Evolutionary conservation across 53 echinoderm and acorn worm genomes (phyloP).

Genomic region (Astropecten irregularis): DNA sequence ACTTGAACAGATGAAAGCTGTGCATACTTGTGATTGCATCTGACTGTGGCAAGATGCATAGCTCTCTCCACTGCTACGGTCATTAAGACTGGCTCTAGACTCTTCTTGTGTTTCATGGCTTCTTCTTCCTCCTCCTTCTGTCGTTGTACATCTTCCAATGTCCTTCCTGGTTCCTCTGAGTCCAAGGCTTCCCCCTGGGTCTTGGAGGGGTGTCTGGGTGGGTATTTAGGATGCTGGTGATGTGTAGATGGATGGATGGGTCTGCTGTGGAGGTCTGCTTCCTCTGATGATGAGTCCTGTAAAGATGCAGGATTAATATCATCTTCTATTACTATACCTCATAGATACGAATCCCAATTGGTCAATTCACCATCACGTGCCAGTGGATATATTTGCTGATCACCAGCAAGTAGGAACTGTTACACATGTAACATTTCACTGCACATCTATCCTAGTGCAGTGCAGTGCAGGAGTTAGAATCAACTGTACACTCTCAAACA

Average conservation of each 20-base stretch:
- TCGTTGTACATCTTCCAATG: constrained; percentile 41
- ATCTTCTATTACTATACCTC: too few relatives aligned
- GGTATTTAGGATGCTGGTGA: not conserved
- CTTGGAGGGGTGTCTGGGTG: not conserved
- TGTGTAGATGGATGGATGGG: not conserved
- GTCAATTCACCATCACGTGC: too few relatives aligned
- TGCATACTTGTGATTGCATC: constrained; percentile 54
- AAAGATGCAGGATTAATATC: too few relatives aligned
- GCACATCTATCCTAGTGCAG: too few relatives aligned
- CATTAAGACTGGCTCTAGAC: constrained; percentile 81
- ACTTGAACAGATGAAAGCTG: not conserved
- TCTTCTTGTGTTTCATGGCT: constrained; percentile 49
- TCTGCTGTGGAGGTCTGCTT: not conserved
- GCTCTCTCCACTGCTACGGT: constrained; percentile 84
- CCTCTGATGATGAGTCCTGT: constrained; percentile 33
- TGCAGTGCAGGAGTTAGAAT: too few relatives aligned
- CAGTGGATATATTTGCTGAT: too few relatives aligned
- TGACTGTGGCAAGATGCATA: constrained; percentile 70
- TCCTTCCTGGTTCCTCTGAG: not conserved
- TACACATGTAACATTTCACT: too few relatives aligned
- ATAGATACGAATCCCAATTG: too few relatives aligned
- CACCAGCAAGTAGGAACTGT: too few relatives aligned
- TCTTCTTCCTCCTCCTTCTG: constrained; percentile 30
- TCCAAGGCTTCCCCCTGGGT: constrained; percentile 9
- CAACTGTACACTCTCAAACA: too few relatives aligned